Evolutionary conservation across 2,113 vertebrate genomes (phyloP).

Genomic region (Callocephalon fimbriatum): DNA sequence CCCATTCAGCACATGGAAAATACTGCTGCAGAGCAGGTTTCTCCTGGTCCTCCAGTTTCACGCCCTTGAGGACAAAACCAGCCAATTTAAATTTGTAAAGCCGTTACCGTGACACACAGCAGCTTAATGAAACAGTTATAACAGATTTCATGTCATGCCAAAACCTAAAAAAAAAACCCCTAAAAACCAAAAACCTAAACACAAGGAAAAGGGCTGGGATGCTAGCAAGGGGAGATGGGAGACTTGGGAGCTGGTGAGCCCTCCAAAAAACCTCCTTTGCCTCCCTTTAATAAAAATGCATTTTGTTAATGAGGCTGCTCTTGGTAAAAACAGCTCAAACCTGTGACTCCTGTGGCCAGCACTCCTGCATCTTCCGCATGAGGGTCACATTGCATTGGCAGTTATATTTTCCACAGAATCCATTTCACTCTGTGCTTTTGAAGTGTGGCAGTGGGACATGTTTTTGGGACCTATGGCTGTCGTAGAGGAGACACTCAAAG

Average conservation of each 20-base stretch:
- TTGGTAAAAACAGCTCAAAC: not conserved
- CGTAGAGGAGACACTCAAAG: accelerated
- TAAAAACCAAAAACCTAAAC: not conserved
- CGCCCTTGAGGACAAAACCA: not conserved
- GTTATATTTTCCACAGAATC: not conserved
- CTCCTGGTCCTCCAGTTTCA: constrained; percentile 41
- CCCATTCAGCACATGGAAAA: constrained; percentile 15
- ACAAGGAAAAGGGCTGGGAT: not conserved
- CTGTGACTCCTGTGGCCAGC: accelerated
- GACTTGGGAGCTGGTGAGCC: not conserved
- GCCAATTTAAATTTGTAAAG: not conserved
- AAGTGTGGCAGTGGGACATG: accelerated
- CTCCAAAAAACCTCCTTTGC: not conserved
- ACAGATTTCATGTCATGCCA: not conserved
- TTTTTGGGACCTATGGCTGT: not conserved
- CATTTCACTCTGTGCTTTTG: accelerated
- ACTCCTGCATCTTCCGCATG: accelerated
- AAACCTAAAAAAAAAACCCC: no score
- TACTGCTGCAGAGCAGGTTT: constrained; percentile 10
- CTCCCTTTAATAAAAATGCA: not conserved
- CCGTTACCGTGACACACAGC: not conserved
- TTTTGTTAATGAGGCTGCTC: not conserved
- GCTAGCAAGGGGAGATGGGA: not conserved
- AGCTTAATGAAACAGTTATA: not conserved
- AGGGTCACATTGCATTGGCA: not conserved